Percentiles rank a stretch among this genome's conserved stretches.
Conservation (phyloP, 2,797 vertebrate species). For the Anguilla marmorata region DNA sequence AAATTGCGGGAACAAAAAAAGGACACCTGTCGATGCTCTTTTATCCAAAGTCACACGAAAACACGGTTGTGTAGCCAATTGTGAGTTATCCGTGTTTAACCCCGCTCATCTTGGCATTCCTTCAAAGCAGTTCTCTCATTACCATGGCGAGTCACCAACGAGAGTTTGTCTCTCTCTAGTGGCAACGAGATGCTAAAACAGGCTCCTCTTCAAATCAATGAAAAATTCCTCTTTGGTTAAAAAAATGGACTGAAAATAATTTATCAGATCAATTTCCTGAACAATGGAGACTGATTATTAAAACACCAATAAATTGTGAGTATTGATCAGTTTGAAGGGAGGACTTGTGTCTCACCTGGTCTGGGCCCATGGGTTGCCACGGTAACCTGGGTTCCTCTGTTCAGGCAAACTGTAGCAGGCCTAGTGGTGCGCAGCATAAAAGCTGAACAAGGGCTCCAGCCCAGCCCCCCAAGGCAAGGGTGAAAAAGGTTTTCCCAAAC, state of each 20-base stretch:
- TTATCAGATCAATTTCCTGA: too few relatives aligned
- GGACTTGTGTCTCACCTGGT: neutral
- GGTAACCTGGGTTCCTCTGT: neutral
- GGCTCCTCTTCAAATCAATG: neutral
- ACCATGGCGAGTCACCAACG: neutral
- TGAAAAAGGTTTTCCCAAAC: too few relatives aligned
- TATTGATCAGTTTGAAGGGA: neutral
- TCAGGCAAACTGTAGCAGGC: neutral
- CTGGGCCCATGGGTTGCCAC: neutral
- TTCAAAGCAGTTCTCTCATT: neutral
- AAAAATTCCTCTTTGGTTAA: neutral
- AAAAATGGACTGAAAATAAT: too few relatives aligned
- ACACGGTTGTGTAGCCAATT: neutral
- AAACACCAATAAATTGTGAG: neutral
- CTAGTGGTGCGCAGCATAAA: too few relatives aligned
- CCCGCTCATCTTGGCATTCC: neutral
- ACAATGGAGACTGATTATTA: neutral
- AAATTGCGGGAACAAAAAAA: neutral
- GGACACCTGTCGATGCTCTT: neutral
- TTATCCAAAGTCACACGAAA: neutral
- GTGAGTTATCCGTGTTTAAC: neutral
- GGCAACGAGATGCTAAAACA: neutral
- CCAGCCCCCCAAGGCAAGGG: too few relatives aligned
- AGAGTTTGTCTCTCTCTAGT: neutral
- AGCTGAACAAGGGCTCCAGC: too few relatives aligned